Conservation (phyloP, 2,888 invertebrate genomes). For the Eupeodes luniger region DNA sequence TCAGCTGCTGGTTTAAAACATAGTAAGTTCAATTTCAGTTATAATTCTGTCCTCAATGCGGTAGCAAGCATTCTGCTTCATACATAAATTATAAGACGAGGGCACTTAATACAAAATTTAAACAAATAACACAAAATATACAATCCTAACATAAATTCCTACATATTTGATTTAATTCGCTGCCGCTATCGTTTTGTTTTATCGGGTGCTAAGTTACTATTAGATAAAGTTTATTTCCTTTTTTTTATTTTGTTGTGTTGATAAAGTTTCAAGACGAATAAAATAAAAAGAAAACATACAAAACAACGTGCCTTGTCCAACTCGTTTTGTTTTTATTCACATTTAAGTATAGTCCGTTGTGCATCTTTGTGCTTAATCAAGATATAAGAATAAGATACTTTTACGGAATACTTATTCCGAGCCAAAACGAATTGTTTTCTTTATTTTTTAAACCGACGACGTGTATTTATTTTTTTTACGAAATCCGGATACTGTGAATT, state of each 20-base stretch:
- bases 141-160: constrained; percentile 17
- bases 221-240: constrained; percentile 6
- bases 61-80: constrained; percentile 43
- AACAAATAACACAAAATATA: constrained; percentile 4
- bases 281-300: constrained; percentile 1
- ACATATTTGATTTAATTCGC: constrained; percentile 19
- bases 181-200: neutral
- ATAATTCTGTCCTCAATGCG: constrained; percentile 60
- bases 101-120: neutral
- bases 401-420: constrained; percentile 24
- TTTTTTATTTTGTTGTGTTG: neutral
- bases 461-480: neutral
- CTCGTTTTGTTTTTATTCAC: constrained; percentile 44
- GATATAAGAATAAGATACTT: constrained; percentile 47
- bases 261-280: constrained; percentile 6
- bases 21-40: constrained; percentile 44
- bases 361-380: constrained; percentile 43
- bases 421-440: neutral
- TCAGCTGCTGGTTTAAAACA: constrained; percentile 29
- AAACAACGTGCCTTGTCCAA: constrained; percentile 62
- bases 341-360: constrained; percentile 38
- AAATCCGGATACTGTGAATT: constrained; percentile 44
- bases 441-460: neutral
- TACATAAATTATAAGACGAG: constrained; percentile 37
- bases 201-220: constrained; percentile 61